phyloP scores from a whole-genome alignment of 2,113 vertebrate genomes.

The Myanophis thanlyinensis region DNA sequence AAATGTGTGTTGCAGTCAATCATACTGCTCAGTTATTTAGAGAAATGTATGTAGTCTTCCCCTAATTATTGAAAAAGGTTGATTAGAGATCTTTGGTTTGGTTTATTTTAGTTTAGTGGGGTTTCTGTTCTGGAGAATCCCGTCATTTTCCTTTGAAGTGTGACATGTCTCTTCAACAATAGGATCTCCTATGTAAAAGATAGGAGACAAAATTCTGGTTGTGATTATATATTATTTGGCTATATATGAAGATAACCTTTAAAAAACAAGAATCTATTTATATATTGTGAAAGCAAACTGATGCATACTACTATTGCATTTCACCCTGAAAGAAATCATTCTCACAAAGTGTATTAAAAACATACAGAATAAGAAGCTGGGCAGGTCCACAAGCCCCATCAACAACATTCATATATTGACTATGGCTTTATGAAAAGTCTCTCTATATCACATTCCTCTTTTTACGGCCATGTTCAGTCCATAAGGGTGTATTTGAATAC shows the following conservation, averaged over 20 bases:
- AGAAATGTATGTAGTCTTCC: constrained; percentile 13
- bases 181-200: not conserved
- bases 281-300: not conserved
- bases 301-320: not conserved
- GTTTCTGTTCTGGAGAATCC: not conserved
- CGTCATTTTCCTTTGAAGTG: not conserved
- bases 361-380: not conserved
- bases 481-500: not conserved
- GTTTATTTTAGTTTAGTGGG: not conserved
- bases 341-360: not conserved
- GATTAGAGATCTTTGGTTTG: not conserved
- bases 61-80: not conserved
- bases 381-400: not conserved
- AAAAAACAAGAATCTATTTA: not conserved
- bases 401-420: too few relatives aligned
- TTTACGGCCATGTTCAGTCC: not conserved
- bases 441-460: not conserved
- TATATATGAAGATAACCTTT: not conserved
- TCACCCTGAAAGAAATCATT: not conserved
- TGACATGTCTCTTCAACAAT: not conserved
- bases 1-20: constrained; percentile 54
- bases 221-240: not conserved
- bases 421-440: not conserved
- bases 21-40: constrained; percentile 42
- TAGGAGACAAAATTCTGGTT: not conserved